These are phyloP conservation scores for Bostrychus sinensis DNA, from an alignment of 2,113 vertebrate genomes.

Conservation along the genomic window DNA sequence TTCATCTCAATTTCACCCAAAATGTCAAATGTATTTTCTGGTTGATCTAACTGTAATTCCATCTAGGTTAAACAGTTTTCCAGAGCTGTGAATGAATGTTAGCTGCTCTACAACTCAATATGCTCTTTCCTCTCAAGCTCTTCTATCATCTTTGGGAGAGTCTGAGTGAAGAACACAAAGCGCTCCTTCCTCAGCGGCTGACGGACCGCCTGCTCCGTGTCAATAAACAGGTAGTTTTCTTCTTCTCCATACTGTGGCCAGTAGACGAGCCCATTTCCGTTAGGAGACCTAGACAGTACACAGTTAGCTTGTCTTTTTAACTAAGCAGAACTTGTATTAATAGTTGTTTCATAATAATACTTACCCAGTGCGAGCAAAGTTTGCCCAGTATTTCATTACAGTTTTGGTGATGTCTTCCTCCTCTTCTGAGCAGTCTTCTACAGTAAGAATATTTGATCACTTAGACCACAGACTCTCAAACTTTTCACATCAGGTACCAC, in stretches of 20 bases:
- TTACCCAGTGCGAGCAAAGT: conserved; percentile 82
- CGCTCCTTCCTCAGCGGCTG: conserved; percentile 64
- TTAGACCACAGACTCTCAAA: too few relatives aligned
- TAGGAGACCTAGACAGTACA: conserved; percentile 68
- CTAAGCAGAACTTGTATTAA: neutral
- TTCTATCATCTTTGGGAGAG: conserved; percentile 57
- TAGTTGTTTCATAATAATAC: neutral
- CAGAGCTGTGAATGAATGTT: accelerated
- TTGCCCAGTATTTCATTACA: conserved; percentile 81
- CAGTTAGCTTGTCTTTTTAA: too few relatives aligned
- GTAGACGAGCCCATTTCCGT: conserved; percentile 63
- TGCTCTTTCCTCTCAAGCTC: conserved; percentile 44
- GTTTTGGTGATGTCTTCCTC: conserved; percentile 69
- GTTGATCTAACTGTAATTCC: too few relatives aligned
- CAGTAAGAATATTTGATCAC: conserved; percentile 13
- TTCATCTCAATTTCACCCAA: too few relatives aligned
- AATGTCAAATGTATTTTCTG: too few relatives aligned
- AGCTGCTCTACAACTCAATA: conserved; percentile 59
- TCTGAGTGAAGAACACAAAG: conserved; percentile 70
- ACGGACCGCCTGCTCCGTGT: conserved; percentile 52
- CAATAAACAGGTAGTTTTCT: conserved; percentile 67
- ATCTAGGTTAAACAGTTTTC: neutral
- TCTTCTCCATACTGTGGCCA: conserved; percentile 75
- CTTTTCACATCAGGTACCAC: too few relatives aligned
- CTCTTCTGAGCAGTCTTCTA: conserved; percentile 63